These are phyloP conservation scores for Cyprinodon diabolis DNA, from an alignment of 2,797 vertebrate genomes.

Conservation along the genomic window DNA sequence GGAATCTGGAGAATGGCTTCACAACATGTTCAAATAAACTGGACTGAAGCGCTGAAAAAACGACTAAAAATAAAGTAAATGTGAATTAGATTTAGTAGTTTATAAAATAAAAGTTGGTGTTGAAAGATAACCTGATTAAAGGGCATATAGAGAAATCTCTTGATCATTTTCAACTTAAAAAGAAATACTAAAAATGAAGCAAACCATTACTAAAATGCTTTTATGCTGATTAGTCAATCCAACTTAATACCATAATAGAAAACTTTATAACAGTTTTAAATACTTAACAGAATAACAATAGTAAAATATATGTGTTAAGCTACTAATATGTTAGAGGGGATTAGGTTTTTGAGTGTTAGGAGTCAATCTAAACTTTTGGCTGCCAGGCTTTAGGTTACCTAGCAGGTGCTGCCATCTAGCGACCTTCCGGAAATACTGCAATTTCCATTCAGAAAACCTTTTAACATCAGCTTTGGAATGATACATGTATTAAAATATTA, in stretches of 20 bases:
- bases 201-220: background rate
- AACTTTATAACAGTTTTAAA: background rate
- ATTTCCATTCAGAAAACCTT: background rate
- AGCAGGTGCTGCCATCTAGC: slow-evolving; percentile 74
- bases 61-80: slow-evolving; percentile 50
- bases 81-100: slow-evolving; percentile 52
- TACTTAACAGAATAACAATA: background rate
- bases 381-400: background rate
- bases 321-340: background rate
- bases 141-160: slow-evolving; percentile 17
- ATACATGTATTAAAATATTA: background rate
- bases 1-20: slow-evolving; percentile 45
- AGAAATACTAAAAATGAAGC: slow-evolving; percentile 20
- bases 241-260: background rate
- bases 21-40: slow-evolving; percentile 70
- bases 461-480: background rate
- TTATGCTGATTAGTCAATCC: background rate
- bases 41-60: slow-evolving; percentile 60
- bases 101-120: slow-evolving; percentile 43
- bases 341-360: too few species aligned
- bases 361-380: background rate
- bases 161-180: slow-evolving; percentile 58
- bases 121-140: slow-evolving; percentile 45
- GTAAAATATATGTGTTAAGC: background rate
- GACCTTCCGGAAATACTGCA: slow-evolving; percentile 20